Conservation (phyloP, 2,797 vertebrate genomes). For the Ataeniobius toweri region DNA sequence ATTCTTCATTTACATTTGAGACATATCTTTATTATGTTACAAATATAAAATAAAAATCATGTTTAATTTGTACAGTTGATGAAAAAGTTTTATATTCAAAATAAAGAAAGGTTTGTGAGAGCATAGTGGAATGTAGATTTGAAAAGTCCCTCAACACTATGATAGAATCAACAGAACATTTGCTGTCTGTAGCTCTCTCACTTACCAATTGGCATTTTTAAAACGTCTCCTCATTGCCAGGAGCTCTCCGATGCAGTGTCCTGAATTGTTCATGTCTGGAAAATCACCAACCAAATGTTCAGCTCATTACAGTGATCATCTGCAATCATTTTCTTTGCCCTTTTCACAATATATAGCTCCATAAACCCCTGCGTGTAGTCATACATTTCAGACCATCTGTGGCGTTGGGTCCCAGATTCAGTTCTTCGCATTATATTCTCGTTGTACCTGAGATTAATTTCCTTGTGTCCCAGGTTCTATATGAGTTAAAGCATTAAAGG, state of each 20-base stretch:
- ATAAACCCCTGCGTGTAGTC: slow-evolving; percentile 44
- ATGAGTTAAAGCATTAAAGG: slow-evolving; percentile 50
- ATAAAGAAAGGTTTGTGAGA: slow-evolving; percentile 49
- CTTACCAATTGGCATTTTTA: slow-evolving; percentile 84
- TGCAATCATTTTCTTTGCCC: slow-evolving; percentile 72
- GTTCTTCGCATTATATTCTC: slow-evolving; percentile 56
- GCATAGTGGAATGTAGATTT: slow-evolving; percentile 53
- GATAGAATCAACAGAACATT: slow-evolving; percentile 73
- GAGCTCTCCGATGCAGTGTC: slow-evolving; percentile 72
- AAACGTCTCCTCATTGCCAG: slow-evolving; percentile 75
- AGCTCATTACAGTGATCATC: slow-evolving; percentile 78
- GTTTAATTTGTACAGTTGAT: slow-evolving; percentile 55
- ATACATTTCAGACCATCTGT: slow-evolving; percentile 52
- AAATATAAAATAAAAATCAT: slow-evolving; percentile 48
- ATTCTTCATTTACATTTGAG: slow-evolving; percentile 60
- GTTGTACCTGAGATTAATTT: slow-evolving; percentile 64
- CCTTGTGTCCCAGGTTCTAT: slow-evolving; percentile 45
- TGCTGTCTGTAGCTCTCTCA: slow-evolving; percentile 76
- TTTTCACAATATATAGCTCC: slow-evolving; percentile 63
- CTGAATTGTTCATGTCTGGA: slow-evolving; percentile 80
- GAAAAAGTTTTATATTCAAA: slow-evolving; percentile 55
- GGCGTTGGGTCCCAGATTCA: slow-evolving; percentile 42
- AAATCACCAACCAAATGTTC: slow-evolving; percentile 82
- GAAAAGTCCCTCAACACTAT: slow-evolving; percentile 69
- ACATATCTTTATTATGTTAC: slow-evolving; percentile 50